Evolutionary conservation across 2,888 invertebrate species (phyloP).

Genomic region (Leucophenga maculata): DNA sequence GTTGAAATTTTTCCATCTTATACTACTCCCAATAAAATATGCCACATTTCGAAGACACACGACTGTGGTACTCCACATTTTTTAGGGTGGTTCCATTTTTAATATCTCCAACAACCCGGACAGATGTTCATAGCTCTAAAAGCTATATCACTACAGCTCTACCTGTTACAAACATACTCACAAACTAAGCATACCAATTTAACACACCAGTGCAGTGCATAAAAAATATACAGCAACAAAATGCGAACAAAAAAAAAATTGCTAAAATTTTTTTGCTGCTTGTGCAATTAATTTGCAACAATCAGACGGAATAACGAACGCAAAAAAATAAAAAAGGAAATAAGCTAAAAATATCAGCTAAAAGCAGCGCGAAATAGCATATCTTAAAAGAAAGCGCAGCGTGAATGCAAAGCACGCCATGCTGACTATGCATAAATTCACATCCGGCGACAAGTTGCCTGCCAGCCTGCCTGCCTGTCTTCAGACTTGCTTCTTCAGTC

Average conservation of each 20-base stretch:
- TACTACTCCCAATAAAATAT: too few species aligned
- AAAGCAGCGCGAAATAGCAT: constrained; percentile 40
- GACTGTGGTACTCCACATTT: too few species aligned
- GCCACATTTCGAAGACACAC: too few species aligned
- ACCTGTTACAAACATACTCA: background rate
- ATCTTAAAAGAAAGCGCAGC: constrained; percentile 26
- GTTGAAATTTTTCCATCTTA: too few species aligned
- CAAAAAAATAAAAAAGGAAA: constrained; percentile 40
- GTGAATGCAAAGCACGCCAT: constrained; percentile 14
- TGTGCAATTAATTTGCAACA: constrained; percentile 61
- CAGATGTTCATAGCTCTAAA: too few species aligned
- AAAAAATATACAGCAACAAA: constrained; percentile 3
- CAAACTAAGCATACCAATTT: too few species aligned
- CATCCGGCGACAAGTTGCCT: constrained; percentile 62
- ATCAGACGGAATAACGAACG: constrained; percentile 55
- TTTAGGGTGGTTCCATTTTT: too few species aligned
- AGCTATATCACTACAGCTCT: too few species aligned
- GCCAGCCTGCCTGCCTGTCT: background rate
- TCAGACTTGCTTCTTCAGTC: background rate
- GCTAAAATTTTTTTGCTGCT: constrained; percentile 32
- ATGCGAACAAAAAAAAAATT: background rate
- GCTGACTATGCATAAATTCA: constrained; percentile 64
- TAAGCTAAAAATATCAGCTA: background rate
- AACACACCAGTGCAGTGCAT: too few species aligned
- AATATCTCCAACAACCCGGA: too few species aligned